phyloP scores from a whole-genome alignment of 2,797 vertebrate genomes.

The Alfaro cultratus region DNA sequence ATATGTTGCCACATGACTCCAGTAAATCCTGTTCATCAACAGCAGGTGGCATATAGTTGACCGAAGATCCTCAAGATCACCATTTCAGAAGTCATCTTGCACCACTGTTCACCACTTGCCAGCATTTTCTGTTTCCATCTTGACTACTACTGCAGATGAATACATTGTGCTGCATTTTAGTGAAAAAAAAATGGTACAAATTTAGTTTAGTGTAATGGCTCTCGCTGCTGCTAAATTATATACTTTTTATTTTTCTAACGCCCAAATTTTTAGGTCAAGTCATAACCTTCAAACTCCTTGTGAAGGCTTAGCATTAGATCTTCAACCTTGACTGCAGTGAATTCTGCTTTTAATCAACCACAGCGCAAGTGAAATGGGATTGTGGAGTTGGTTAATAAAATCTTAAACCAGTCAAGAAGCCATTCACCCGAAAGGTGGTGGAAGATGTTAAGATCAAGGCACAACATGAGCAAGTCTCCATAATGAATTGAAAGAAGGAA shows the following conservation, averaged over 20 bases:
- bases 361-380: neutral
- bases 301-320: conserved; percentile 1
- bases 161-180: neutral
- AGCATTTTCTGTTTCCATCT: neutral
- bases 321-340: conserved; percentile 3
- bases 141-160: neutral
- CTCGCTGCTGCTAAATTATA: neutral
- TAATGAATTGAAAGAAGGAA: neutral
- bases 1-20: neutral
- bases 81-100: neutral
- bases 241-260: neutral
- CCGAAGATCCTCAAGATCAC: neutral
- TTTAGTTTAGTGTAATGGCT: neutral
- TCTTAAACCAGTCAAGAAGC: conserved; percentile 6
- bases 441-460: conserved; percentile 6
- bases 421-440: conserved; percentile 28
- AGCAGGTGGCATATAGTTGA: neutral
- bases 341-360: conserved; percentile 21
- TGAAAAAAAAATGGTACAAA: neutral
- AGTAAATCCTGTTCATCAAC: neutral
- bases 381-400: conserved; percentile 15
- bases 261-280: neutral
- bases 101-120: neutral
- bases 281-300: neutral
- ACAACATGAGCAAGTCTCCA: conserved; percentile 1